Conservation (phyloP, 1,140 invertebrate species). For the Drosophila malerkotliana region DNA sequence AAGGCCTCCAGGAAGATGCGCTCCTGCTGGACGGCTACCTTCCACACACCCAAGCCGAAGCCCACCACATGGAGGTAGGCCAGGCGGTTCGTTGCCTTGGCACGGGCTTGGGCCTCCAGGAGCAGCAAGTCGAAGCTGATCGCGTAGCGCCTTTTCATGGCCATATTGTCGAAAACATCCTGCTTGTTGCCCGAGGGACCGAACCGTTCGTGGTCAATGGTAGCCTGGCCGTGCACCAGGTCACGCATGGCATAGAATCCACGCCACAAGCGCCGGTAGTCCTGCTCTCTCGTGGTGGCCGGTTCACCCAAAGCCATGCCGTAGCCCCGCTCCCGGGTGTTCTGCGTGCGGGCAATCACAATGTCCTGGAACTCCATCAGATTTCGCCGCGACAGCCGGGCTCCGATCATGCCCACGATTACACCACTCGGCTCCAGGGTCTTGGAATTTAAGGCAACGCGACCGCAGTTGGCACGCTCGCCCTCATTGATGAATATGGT, state of each 20-base stretch:
- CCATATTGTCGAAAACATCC: conserved; percentile 73
- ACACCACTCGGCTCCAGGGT: conserved; percentile 67
- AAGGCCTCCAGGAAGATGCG: conserved; percentile 80
- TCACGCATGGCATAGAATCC: conserved; percentile 62
- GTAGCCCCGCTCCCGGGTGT: conserved; percentile 85
- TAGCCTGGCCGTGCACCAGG: conserved; percentile 41
- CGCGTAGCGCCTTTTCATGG: conserved; percentile 78
- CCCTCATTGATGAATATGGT: conserved; percentile 88
- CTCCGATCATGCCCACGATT: conserved; percentile 84
- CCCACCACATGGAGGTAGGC: conserved; percentile 81
- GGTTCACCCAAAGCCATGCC: conserved; percentile 26
- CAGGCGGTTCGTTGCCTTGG: conserved; percentile 17
- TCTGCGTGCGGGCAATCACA: conserved; percentile 84
- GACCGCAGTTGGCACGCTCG: conserved; percentile 86
- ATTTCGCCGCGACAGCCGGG: conserved; percentile 84
- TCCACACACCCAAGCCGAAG: conserved; percentile 78
- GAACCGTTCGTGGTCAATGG: conserved; percentile 56
- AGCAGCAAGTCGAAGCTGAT: conserved; percentile 74
- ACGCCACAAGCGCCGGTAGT: conserved; percentile 67
- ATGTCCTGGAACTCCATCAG: conserved; percentile 87
- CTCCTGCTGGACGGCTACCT: conserved; percentile 73
- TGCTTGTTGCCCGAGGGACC: conserved; percentile 49
- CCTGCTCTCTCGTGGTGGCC: conserved; percentile 22
- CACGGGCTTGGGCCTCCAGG: conserved; percentile 63
- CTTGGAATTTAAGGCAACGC: conserved; percentile 57